Evolutionary conservation across 2,113 vertebrate genomes (phyloP), one percentile per base, ranked within the genome.

Genomic region (Falco punctatus): DNA sequence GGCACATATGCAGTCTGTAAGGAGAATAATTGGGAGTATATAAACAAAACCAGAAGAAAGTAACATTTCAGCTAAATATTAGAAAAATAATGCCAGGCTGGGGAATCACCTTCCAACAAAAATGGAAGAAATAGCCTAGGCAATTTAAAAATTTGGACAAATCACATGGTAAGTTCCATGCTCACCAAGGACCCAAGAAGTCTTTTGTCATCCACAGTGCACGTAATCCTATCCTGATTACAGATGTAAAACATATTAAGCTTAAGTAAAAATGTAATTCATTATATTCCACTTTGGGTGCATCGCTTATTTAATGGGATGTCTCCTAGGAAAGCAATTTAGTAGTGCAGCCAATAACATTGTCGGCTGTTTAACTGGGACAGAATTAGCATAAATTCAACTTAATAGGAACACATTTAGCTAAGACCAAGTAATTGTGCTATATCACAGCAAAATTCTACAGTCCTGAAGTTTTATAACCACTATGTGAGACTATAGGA

Each of bases 311-410:
- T 90, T 94, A 94, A 97, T 52, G 52, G 73, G 65, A 94, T 77
- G 70, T 95, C 92, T 95, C 92, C 81, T 84, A 95, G 86, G 95
- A 96, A 97, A 94, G 88, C 81, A 85, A 89, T 89, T 97, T 70
- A 89, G 73, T 75, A 88, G 48, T 57, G 70, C 81, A 92, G 92
- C 91, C 89, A 96, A 57, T 94, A 96, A 94, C 70, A 82, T 11
- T 8, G 8, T 89, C 86, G 89, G 61, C 86, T 94, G 77, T 85
- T 95, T 95, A 94, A 97, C 86, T 95, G 78, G 92, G 86, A 95
- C 89, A 92, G 77, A 97, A 94, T 97, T 96, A 97, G 89, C 96
- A 97, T 95, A 96, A 95, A 94, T 96, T 95, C 92, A 87, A 75
- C 88, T 89, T 96, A 91, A 94, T 58, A 75, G 90, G 62, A 86